phyloP scores from a whole-genome alignment of 2,113 vertebrate species.

The Engraulis encrasicolus region DNA sequence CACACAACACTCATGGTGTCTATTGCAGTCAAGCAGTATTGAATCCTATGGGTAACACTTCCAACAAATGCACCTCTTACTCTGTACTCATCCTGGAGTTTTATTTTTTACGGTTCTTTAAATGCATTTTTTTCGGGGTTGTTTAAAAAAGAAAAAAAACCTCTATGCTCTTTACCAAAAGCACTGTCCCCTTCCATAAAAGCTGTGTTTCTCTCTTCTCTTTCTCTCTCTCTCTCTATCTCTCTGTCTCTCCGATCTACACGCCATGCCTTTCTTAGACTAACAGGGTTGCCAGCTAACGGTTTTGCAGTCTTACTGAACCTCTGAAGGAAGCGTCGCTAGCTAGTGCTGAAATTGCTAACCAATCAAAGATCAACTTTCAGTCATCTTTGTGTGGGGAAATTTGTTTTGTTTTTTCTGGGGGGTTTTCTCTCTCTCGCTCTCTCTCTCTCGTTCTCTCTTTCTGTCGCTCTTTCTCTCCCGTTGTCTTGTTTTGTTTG shows the following conservation, averaged over 20 bases:
- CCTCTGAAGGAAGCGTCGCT: slow-evolving; percentile 4
- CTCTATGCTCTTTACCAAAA: slow-evolving; percentile 17
- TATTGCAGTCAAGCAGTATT: slow-evolving; percentile 4
- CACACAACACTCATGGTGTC: background rate
- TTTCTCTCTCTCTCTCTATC: background rate
- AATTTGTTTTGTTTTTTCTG: background rate
- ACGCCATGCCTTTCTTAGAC: slow-evolving; percentile 13
- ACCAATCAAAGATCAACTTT: slow-evolving; percentile 39
- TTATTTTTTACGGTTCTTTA: background rate
- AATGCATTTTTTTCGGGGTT: background rate
- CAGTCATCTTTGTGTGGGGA: background rate
- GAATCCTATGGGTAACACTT: slow-evolving; percentile 12
- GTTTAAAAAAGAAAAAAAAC: background rate
- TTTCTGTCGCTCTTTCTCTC: background rate
- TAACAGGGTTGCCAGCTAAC: slow-evolving; percentile 17
- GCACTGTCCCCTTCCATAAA: slow-evolving; percentile 16
- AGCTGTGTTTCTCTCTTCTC: slow-evolving; percentile 8
- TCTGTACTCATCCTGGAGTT: background rate
- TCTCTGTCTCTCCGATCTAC: background rate
- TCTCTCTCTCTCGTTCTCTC: background rate
- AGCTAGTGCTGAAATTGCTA: slow-evolving; percentile 14
- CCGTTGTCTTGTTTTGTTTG: background rate
- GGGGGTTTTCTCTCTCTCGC: background rate
- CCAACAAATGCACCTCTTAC: background rate
- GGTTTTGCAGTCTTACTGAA: slow-evolving; percentile 9